A percentile compares a stretch with the other conserved stretches of the same genome.
Conservation (phyloP, 2,888 invertebrate genomes). For the Cephus pulcher region DNA sequence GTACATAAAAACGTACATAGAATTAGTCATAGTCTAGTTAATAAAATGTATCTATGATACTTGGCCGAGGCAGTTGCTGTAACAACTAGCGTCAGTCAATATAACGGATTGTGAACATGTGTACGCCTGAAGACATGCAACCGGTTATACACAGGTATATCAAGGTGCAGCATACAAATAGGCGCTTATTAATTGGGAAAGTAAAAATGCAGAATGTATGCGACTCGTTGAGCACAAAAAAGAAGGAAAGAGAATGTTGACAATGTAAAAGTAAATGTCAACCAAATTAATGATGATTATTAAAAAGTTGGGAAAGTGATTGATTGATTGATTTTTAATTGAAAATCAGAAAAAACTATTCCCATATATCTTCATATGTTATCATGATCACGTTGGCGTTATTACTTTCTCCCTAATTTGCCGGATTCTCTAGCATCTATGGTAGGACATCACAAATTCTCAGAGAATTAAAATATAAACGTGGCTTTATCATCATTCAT, state of each 20-base stretch:
- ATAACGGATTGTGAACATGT: neutral
- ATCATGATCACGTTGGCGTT: too few species aligned
- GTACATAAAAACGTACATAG: neutral
- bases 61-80: neutral
- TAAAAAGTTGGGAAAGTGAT: neutral
- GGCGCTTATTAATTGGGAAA: neutral
- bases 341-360: too few species aligned
- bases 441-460: too few species aligned
- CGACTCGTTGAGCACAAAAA: neutral
- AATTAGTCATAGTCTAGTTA: neutral
- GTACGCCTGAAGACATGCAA: neutral
- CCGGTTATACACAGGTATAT: accelerated
- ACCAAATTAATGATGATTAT: neutral
- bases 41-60: neutral
- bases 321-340: too few species aligned
- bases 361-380: too few species aligned
- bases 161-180: neutral
- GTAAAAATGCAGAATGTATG: neutral
- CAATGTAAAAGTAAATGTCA: neutral
- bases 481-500: neutral
- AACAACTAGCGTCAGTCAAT: neutral
- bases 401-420: too few species aligned
- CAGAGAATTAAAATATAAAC: too few species aligned
- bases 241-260: neutral
- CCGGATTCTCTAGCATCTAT: too few species aligned